Percentiles rank a stretch among this genome's conserved stretches.
phyloP scores from a whole-genome alignment of 2,888 invertebrate genomes.

The Pecten maximus region DNA sequence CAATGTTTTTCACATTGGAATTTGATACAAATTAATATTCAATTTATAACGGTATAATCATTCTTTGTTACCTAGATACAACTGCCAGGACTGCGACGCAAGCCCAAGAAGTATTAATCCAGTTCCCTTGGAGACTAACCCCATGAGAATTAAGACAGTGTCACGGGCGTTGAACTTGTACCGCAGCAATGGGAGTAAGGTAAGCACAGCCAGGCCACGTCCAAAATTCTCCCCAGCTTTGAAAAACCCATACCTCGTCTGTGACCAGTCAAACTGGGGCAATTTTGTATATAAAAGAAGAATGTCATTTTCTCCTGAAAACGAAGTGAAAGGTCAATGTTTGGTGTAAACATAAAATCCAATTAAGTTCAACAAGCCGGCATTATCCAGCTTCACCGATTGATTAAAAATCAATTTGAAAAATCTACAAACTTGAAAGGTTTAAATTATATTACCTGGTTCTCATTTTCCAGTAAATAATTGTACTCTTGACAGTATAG shows the following conservation, averaged over 20 bases:
- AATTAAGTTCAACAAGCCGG: background rate
- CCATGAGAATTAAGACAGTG: constrained; percentile 79
- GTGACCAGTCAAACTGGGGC: constrained; percentile 88
- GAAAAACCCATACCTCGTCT: constrained; percentile 87
- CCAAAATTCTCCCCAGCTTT: constrained; percentile 85
- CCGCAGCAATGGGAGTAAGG: constrained; percentile 77
- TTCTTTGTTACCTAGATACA: constrained; percentile 80
- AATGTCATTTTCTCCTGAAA: constrained; percentile 89
- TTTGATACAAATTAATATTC: too few relatives aligned
- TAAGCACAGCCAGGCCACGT: constrained; percentile 81
- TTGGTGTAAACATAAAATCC: background rate
- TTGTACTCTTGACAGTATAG: background rate
- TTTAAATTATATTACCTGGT: too few relatives aligned
- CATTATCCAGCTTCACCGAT: too few relatives aligned
- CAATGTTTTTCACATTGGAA: too few relatives aligned
- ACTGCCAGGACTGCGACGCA: constrained; percentile 74
- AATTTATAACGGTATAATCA: too few relatives aligned
- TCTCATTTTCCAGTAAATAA: background rate
- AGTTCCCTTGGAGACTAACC: constrained; percentile 80
- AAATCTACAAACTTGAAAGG: background rate
- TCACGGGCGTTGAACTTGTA: constrained; percentile 72
- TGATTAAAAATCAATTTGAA: background rate
- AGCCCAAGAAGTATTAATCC: constrained; percentile 80
- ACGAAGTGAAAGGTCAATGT: background rate
- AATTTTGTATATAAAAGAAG: constrained; percentile 89